Evolutionary conservation across 2,888 invertebrate genomes (phyloP).

Genomic region (Orchesellides sinensis): DNA sequence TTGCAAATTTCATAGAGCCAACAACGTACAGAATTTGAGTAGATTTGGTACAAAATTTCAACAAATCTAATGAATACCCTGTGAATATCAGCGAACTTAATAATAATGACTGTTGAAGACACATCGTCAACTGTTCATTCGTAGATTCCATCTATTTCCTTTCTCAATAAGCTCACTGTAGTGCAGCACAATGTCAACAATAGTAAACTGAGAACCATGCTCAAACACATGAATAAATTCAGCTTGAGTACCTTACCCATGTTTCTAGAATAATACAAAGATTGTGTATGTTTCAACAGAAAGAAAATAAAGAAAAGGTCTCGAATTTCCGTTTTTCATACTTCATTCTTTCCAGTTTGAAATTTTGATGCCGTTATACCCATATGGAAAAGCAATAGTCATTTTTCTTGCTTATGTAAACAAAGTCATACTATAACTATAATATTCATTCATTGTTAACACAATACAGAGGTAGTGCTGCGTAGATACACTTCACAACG

Average conservation of each 20-base stretch:
- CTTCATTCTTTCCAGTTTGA: neutral
- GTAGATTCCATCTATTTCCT: slow-evolving; percentile 4
- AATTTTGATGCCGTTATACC: neutral
- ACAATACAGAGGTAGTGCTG: neutral
- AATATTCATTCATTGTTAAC: neutral
- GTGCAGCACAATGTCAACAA: slow-evolving; percentile 45
- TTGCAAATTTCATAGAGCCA: neutral
- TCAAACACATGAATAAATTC: slow-evolving; percentile 43
- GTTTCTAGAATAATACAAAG: slow-evolving; percentile 5
- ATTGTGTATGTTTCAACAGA: slow-evolving; percentile 18
- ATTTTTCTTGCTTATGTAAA: slow-evolving; percentile 4
- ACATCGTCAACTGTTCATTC: slow-evolving; percentile 54
- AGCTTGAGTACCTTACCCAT: slow-evolving; percentile 24
- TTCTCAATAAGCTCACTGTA: neutral
- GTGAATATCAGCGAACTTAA: slow-evolving; percentile 31
- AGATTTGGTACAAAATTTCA: no score
- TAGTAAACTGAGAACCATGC: slow-evolving; percentile 50
- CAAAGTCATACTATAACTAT: neutral
- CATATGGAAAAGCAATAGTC: neutral
- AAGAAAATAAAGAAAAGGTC: slow-evolving; percentile 18
- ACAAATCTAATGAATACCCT: neutral
- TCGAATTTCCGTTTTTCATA: slow-evolving; percentile 33
- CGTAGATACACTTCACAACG: slow-evolving; percentile 23
- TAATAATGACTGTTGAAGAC: slow-evolving; percentile 49
- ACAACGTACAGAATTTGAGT: no score